Conservation (phyloP, 2,113 vertebrate species). For the Pelodiscus sinensis region DNA sequence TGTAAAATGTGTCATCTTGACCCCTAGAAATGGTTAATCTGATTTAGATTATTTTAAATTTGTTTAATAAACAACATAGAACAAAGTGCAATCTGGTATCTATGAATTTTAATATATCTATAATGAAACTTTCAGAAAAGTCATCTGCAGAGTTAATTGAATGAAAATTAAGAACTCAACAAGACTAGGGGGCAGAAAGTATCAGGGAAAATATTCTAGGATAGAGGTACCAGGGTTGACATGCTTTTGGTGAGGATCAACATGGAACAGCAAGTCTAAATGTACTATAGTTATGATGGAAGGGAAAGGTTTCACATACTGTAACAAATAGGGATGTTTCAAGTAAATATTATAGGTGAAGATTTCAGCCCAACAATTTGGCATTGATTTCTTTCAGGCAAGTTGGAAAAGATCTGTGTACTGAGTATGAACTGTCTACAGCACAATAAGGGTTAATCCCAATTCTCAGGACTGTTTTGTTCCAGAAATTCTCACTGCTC, state of each 20-base stretch:
- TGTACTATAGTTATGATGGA: no score
- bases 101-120: not conserved
- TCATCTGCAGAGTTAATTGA: slow-evolving; percentile 33
- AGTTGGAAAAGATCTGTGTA: no score
- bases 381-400: no score
- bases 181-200: not conserved
- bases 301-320: no score
- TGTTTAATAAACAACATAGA: slow-evolving; percentile 14
- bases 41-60: slow-evolving; percentile 19
- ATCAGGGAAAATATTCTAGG: not conserved
- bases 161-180: not conserved
- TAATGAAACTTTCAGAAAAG: not conserved
- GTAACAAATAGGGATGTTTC: no score
- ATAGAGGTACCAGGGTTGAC: not conserved
- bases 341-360: no score
- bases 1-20: not conserved
- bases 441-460: no score
- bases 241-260: not conserved
- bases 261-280: rapidly evolving
- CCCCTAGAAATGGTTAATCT: slow-evolving; percentile 29
- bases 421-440: no score
- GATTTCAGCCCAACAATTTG: no score
- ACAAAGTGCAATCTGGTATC: not conserved
- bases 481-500: not conserved
- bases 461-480: not conserved